Evolutionary conservation across 2,888 invertebrate genomes (phyloP).

Genomic region (Phoenoteleia sp.): DNA sequence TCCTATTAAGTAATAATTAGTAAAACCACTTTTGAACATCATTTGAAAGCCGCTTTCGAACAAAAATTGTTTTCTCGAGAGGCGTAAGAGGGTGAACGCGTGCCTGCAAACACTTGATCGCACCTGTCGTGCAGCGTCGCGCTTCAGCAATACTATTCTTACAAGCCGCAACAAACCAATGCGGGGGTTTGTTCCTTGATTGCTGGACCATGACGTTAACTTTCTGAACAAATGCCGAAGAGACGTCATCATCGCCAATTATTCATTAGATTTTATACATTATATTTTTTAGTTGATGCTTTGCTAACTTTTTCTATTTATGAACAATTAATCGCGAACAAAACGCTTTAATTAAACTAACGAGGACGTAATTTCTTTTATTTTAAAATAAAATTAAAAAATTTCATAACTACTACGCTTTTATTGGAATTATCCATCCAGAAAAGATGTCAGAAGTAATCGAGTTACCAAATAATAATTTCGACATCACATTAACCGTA

Average conservation of each 20-base stretch:
- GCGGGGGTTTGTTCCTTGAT: constrained; percentile 65
- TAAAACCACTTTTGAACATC: constrained; percentile 13
- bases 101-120: constrained; percentile 76
- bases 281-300: too few relatives aligned
- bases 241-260: constrained; percentile 25
- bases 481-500: constrained; percentile 58
- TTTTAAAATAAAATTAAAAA: constrained; percentile 29
- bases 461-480: constrained; percentile 61
- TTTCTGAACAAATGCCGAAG: constrained; percentile 57
- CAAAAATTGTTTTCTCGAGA: constrained; percentile 29
- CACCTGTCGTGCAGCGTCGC: constrained; percentile 81
- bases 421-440: constrained; percentile 53
- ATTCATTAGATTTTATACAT: too few relatives aligned
- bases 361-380: background rate
- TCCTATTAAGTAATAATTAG: background rate
- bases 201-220: constrained; percentile 68
- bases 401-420: constrained; percentile 46
- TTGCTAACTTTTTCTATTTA: too few relatives aligned
- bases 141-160: constrained; percentile 76
- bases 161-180: constrained; percentile 59
- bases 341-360: background rate
- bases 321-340: too few relatives aligned
- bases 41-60: constrained; percentile 35
- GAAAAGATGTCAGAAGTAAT: constrained; percentile 63
- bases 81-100: constrained; percentile 63